phyloP scores from a whole-genome alignment of 1,140 invertebrate genomes.

The Octopus bimaculoides region DNA sequence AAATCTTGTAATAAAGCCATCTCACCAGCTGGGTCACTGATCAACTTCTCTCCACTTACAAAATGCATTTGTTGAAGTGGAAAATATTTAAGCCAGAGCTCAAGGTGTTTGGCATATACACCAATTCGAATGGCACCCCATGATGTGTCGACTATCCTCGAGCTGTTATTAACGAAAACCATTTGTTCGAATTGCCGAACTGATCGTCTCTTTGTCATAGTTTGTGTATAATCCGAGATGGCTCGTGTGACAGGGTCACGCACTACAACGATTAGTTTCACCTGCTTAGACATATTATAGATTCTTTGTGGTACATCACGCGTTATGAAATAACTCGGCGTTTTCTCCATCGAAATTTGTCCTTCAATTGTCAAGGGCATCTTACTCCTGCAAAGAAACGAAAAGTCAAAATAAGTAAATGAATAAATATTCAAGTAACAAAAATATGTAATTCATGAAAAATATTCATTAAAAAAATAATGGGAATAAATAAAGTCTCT shows the following conservation, averaged over 20 bases:
- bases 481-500: not conserved
- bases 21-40: conserved; percentile 79
- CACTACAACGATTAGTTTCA: conserved; percentile 83
- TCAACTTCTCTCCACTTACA: conserved; percentile 80
- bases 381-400: conserved; percentile 37
- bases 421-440: not conserved
- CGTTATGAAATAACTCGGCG: conserved; percentile 55
- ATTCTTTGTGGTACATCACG: conserved; percentile 76
- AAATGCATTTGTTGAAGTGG: conserved; percentile 76
- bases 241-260: conserved; percentile 84
- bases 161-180: conserved; percentile 60
- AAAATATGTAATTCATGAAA: not conserved
- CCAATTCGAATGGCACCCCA: conserved; percentile 72
- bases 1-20: conserved; percentile 79
- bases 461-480: not conserved
- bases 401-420: not conserved
- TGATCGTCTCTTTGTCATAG: conserved; percentile 21
- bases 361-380: conserved; percentile 31
- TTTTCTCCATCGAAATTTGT: conserved; percentile 58
- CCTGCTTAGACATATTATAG: conserved; percentile 77
- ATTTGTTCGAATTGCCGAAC: conserved; percentile 32
- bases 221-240: conserved; percentile 85
- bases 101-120: conserved; percentile 76
- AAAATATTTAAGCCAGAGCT: conserved; percentile 78
- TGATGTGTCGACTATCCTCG: conserved; percentile 19